Evolutionary conservation across 2,113 vertebrate genomes (phyloP).

Genomic region (Hylia prasina): DNA sequence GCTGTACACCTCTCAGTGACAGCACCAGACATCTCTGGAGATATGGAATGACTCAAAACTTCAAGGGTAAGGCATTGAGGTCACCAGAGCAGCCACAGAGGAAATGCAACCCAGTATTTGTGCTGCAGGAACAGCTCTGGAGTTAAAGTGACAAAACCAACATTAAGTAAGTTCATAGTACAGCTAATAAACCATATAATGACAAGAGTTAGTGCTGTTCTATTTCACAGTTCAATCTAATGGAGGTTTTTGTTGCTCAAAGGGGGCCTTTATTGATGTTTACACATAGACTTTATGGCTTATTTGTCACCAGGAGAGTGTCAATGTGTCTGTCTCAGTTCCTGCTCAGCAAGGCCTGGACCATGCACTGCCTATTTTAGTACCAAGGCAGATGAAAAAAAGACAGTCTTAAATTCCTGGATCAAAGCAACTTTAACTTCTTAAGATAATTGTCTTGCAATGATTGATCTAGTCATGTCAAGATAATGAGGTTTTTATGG

Average conservation of each 20-base stretch:
- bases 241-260: neutral
- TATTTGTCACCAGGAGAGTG: neutral
- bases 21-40: neutral
- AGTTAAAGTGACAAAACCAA: neutral
- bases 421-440: slow-evolving; percentile 57
- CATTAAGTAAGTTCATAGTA: neutral
- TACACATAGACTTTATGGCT: neutral
- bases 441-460: slow-evolving; percentile 68
- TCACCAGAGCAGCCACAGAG: neutral
- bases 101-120: neutral
- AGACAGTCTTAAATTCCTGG: neutral
- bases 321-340: neutral
- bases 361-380: neutral
- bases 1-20: neutral
- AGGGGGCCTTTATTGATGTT: neutral
- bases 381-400: neutral
- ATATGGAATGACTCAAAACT: neutral
- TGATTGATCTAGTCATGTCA: slow-evolving; percentile 70
- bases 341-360: neutral
- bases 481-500: slow-evolving; percentile 71
- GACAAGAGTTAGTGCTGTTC: neutral
- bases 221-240: slow-evolving; percentile 10
- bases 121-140: neutral
- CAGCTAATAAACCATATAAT: neutral
- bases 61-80: neutral